Percentiles rank a stretch among this genome's conserved stretches.
Conservation (phyloP, 2,113 vertebrate species). For the Neotoma lepida region DNA sequence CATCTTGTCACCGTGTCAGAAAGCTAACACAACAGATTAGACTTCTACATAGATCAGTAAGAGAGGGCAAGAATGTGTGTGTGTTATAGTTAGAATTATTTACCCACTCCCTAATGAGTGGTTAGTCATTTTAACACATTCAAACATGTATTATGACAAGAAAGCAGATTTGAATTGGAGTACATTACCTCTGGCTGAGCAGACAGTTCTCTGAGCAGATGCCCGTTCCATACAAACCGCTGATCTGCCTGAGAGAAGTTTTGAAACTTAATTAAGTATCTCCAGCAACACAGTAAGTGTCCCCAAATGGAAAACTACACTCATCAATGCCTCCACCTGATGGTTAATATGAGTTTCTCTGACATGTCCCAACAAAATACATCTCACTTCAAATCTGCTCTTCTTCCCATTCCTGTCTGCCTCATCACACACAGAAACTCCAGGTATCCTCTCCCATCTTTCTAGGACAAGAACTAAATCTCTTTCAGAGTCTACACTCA, state of each 20-base stretch:
- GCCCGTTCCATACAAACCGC: slow-evolving; percentile 97
- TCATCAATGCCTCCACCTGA: not conserved
- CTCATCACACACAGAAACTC: not conserved
- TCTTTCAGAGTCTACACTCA: not conserved
- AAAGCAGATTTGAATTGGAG: not conserved
- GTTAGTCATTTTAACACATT: not conserved
- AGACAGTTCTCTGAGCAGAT: slow-evolving; percentile 94
- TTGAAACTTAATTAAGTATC: slow-evolving; percentile 12
- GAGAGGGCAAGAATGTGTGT: not conserved
- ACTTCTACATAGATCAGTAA: not conserved
- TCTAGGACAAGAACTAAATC: not conserved
- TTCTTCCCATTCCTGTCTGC: not conserved
- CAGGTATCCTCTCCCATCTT: not conserved
- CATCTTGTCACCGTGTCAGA: not conserved
- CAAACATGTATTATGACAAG: not conserved
- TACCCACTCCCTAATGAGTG: not conserved
- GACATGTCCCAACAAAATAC: not conserved
- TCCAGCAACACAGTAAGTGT: not conserved
- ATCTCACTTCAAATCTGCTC: not conserved
- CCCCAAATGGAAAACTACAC: not conserved
- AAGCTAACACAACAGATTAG: not conserved
- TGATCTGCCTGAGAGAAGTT: slow-evolving; percentile 92
- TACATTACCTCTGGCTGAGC: slow-evolving; percentile 94
- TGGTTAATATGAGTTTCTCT: not conserved
- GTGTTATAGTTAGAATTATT: not conserved